Evolutionary conservation across 1,140 invertebrate genomes (phyloP), one percentile per base, ranked within the genome.

Genomic region (Sesamia nonagrioides): DNA sequence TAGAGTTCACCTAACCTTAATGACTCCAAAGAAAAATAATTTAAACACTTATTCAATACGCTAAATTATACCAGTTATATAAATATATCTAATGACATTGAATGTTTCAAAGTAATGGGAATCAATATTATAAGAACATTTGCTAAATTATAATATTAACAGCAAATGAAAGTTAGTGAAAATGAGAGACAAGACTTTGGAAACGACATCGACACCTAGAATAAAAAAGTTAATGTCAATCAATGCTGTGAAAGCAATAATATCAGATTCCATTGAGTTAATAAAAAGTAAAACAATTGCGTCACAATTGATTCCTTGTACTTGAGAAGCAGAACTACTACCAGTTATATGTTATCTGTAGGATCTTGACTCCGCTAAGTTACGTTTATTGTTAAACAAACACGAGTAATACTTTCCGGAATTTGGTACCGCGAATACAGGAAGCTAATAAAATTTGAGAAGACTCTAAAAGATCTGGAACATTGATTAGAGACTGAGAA

Each of bases 271-370:
- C 73, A 45, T 35, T 15, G 66, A 48, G 18, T 69, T 15, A 21
- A 74, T 61, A 75, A 75, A 74, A 63, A 63, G 73, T 75, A 17
- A 40, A 73, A 75, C 58, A 75, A 75, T 73, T 73, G 18, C 54
- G 17, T 73, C 54, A 58, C 71, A 73, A 73, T 73, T 13, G 37
- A 54, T 73, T 73, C 71, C 71, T 52, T 33, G 50, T 37, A 17
- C 48, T 45, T 73, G 71, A 11, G 71, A 73, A 73, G 52, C 71
- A 73, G 71, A 73, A 17, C 18, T 48, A 1, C 56, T 63, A 17
- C 35, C 54, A 50, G 7, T 48, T 18, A 48, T 69, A 13, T 50
- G 21, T 66, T 66, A 66, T 63, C 60, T 63, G 60, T 40, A 18
- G n/a, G 6, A 68, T 69, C 66, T 69, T 6, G 33, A 61, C 6